Conservation (phyloP, 2,797 vertebrate species). For the Smutsia temminckii region DNA sequence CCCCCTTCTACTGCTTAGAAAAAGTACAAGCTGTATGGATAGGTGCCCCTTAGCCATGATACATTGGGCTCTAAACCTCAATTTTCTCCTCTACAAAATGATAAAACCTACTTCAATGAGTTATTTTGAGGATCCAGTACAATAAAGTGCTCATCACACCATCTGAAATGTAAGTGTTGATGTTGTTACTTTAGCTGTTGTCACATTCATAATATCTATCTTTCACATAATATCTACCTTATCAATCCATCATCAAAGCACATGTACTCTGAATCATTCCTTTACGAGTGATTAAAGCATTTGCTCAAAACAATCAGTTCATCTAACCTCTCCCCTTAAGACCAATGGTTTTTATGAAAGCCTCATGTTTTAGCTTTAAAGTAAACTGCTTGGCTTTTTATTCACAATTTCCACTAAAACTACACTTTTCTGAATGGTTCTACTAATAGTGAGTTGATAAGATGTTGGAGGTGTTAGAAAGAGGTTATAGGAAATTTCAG, state of each 20-base stretch:
- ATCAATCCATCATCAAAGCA: not conserved
- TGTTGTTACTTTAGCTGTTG: not conserved
- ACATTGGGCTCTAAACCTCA: not conserved
- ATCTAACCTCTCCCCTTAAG: not conserved
- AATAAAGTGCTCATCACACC: not conserved
- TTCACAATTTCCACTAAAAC: conserved; percentile 45
- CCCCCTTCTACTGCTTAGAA: not conserved
- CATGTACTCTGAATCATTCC: not conserved
- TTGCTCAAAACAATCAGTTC: conserved; percentile 1
- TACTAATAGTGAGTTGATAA: conserved; percentile 32
- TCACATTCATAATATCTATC: not conserved
- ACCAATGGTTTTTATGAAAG: conserved; percentile 34
- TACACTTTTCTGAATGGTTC: not conserved
- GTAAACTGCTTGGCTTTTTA: conserved; percentile 20
- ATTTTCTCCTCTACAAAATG: conserved; percentile 2
- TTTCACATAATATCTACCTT: not conserved
- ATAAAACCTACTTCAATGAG: not conserved
- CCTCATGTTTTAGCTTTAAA: conserved; percentile 23
- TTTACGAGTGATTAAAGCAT: not conserved
- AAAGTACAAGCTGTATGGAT: not conserved
- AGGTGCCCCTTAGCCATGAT: not conserved
- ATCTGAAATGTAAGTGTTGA: not conserved
- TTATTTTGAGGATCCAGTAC: conserved; percentile 1
- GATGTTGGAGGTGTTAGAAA: not conserved
- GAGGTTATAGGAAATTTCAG: conserved; percentile 27